Evolutionary conservation across 2,888 invertebrate species (phyloP), one percentile per base, ranked within the genome.

Genomic region (Melanargia galathea): DNA sequence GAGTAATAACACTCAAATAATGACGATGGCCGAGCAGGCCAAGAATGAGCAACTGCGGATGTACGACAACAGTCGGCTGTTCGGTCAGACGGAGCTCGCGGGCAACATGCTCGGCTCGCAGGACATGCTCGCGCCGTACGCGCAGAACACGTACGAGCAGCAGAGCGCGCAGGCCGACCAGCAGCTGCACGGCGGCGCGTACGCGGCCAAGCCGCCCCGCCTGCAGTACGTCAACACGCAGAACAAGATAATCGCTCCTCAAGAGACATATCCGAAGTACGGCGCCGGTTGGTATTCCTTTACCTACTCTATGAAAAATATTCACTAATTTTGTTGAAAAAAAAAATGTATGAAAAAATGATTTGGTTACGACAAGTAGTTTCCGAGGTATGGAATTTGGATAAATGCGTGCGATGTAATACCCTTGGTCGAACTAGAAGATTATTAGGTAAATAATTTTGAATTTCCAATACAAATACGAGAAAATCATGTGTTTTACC

Each of bases 21-120:
- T 88, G 77, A 73, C 85, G 51, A 81, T 89, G 79, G 71, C 80
- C 58, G 84, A 83, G 63, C 88, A 85, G 73, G 73, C 75, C 18
- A 91, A 91, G 74, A 87, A 81, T 70, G 90, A 90, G 70, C 87
- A 87, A 63, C 79, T 90, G 79, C 81, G 84, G 54, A 82, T 89
- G 80, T 90, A 85, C 71, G 84, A 85, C 56, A 86, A 78, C 69
- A 80, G 81, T 46, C 78, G 86, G 43, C 73, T 87, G 71, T 92
- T 80, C 73, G 71, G 77, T 13, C 87, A 87, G 68, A 73, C 86
- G 18, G 83, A 88, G n/a, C 73, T 92, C 68, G 86, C 84, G 65
- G 84, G 75, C 70, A 90, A 75, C 78, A 85, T 83, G 70, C 82
- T 78, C 75, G 82, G 70, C 77, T 76, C 74, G 57, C 82, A 82